A percentile compares a stretch with the other conserved stretches of the same genome.
phyloP scores from a whole-genome alignment of 2,888 invertebrate genomes.

The Phortica magna region DNA sequence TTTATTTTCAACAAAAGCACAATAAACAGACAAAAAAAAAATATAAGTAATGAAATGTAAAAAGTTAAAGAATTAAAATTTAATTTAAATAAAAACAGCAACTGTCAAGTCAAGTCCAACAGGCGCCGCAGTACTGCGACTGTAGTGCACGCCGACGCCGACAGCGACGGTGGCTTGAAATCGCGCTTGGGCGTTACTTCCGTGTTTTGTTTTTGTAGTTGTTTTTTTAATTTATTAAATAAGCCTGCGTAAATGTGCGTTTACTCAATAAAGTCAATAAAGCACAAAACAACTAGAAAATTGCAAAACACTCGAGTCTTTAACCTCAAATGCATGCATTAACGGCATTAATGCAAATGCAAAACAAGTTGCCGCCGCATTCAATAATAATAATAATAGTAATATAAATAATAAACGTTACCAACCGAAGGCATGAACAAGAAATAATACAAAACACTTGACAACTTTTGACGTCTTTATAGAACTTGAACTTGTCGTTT shows the following conservation, averaged over 20 bases:
- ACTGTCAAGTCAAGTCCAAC: neutral
- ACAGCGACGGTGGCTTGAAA: neutral
- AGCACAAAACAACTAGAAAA: neutral
- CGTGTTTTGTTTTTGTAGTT: neutral
- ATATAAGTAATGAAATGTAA: neutral
- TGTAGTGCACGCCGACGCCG: no score
- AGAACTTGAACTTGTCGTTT: constrained; percentile 26
- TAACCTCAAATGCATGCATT: constrained; percentile 16
- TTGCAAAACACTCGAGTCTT: constrained; percentile 8
- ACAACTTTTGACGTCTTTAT: neutral
- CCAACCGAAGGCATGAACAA: neutral
- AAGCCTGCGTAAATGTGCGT: constrained; percentile 24
- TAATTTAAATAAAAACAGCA: neutral
- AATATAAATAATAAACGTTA: constrained; percentile 1
- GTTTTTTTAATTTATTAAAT: constrained; percentile 1
- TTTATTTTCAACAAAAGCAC: constrained; percentile 1
- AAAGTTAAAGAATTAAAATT: neutral
- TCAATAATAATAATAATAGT: constrained; percentile 11
- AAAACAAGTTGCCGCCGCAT: constrained; percentile 18
- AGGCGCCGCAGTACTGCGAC: no score
- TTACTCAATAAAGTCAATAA: neutral
- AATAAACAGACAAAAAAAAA: neutral
- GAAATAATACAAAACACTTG: neutral
- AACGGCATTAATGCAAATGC: neutral
- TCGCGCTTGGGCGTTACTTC: constrained; percentile 8